Percentiles rank a stretch among this genome's conserved stretches.
These are phyloP conservation scores for Endotricha flammealis DNA, from an alignment of 2,888 invertebrate species.

Conservation along the genomic window DNA sequence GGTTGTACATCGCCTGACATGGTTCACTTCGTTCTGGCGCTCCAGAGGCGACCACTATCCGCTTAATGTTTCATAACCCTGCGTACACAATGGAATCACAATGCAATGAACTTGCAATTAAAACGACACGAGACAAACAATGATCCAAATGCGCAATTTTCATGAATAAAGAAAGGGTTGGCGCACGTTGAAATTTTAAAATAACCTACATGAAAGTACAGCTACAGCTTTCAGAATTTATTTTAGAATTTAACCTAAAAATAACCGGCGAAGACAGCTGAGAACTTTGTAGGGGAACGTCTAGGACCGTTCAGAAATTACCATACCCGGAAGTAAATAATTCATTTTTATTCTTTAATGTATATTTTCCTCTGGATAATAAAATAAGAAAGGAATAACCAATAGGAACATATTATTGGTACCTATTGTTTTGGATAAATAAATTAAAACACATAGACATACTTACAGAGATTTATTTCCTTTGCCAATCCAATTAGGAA, in stretches of 20 bases:
- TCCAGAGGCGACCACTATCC: constrained; percentile 55
- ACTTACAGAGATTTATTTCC: no score
- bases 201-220: constrained; percentile 67
- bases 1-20: constrained; percentile 94
- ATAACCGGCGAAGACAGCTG: constrained; percentile 75
- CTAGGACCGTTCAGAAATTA: constrained; percentile 8
- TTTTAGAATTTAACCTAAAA: constrained; percentile 77
- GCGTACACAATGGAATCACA: constrained; percentile 56
- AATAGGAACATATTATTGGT: no score
- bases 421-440: no score
- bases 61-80: constrained; percentile 74
- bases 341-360: no score
- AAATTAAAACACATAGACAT: no score
- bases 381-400: no score
- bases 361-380: no score
- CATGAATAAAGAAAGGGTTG: constrained; percentile 48
- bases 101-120: constrained; percentile 46
- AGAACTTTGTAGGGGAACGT: constrained; percentile 47
- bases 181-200: constrained; percentile 67
- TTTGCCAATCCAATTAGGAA: no score
- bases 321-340: no score
- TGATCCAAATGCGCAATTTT: constrained; percentile 66
- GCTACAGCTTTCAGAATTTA: constrained; percentile 68
- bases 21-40: constrained; percentile 64
- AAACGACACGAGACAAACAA: constrained; percentile 35